These are phyloP conservation scores for Onychostoma macrolepis DNA, from an alignment of 2,113 vertebrate genomes.

Conservation along the genomic window DNA sequence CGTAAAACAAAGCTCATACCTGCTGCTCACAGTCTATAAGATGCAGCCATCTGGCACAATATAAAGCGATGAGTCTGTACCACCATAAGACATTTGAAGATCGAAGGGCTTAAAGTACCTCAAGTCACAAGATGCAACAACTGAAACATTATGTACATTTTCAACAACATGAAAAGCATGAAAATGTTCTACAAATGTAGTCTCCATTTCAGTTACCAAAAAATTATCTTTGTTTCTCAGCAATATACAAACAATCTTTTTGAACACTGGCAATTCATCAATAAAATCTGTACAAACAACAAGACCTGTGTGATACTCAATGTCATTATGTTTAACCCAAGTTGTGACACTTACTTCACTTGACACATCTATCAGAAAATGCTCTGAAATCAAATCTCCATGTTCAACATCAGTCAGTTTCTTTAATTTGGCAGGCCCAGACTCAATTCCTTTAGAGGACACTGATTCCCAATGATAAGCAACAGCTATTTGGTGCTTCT, in stretches of 20 bases:
- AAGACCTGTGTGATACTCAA: not conserved
- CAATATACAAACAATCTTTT: not conserved
- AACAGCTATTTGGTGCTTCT: not conserved
- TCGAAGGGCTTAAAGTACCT: not conserved
- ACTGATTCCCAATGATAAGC: conserved; percentile 6
- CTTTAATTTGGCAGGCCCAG: conserved; percentile 8
- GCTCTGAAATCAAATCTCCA: not conserved
- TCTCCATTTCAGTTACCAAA: not conserved
- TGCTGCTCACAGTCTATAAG: not conserved
- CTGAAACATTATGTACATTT: not conserved
- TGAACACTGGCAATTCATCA: not conserved
- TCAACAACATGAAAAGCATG: not conserved
- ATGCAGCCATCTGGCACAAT: not conserved
- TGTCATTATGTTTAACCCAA: not conserved
- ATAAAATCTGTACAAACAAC: conserved; percentile 2
- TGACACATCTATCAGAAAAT: not conserved
- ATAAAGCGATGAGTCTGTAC: not conserved
- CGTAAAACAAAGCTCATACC: too few species aligned
- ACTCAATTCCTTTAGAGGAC: conserved; percentile 10
- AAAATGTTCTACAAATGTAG: not conserved
- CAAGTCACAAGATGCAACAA: not conserved
- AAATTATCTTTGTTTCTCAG: not conserved
- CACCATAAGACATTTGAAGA: not conserved
- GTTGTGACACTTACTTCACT: not conserved
- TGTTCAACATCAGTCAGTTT: not conserved